These are phyloP conservation scores for Drosophila greeni DNA, from an alignment of 2,888 invertebrate species.

Conservation along the genomic window DNA sequence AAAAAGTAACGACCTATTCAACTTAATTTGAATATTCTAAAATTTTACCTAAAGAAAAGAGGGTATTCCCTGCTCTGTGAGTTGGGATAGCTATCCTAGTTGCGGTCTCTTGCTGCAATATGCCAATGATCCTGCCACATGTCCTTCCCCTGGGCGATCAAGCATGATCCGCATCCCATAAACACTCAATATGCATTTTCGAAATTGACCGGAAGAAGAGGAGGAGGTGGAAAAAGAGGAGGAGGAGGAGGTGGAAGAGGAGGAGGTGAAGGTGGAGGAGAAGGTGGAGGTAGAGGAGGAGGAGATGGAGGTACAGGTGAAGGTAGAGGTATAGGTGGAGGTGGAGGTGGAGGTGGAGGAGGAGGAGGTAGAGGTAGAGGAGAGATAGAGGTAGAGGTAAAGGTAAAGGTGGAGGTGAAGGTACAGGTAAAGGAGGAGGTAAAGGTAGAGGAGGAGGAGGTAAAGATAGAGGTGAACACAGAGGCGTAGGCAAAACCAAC, in stretches of 20 bases:
- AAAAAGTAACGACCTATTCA: neutral
- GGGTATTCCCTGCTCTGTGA: neutral
- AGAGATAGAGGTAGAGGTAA: too few species aligned
- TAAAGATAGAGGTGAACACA: neutral
- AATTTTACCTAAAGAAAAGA: neutral
- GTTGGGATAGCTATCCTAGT: conserved; percentile 7
- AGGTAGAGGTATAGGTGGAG: too few species aligned
- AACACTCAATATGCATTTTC: conserved; percentile 65
- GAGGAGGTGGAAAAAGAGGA: conserved; percentile 20
- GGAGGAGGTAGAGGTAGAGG: too few species aligned
- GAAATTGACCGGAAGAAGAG: conserved; percentile 73
- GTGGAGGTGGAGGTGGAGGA: conserved; percentile 19
- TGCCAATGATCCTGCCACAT: conserved; percentile 37
- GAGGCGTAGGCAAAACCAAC: conserved; percentile 3
- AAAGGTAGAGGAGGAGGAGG: conserved; percentile 5
- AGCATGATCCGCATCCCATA: conserved; percentile 68
- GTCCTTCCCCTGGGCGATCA: conserved; percentile 53
- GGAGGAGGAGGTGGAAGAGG: conserved; percentile 11
- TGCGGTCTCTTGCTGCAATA: conserved; percentile 18
- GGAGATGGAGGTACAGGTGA: too few species aligned
- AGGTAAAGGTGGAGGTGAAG: too few species aligned
- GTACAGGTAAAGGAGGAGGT: conserved; percentile 50
- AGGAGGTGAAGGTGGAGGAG: conserved; percentile 49
- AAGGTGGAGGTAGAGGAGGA: conserved; percentile 8
- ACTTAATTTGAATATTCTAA: neutral